Evolutionary conservation across 2,888 invertebrate species (phyloP), one percentile per base, ranked within the genome.

Genomic region (Lasioglossum lativentre): DNA sequence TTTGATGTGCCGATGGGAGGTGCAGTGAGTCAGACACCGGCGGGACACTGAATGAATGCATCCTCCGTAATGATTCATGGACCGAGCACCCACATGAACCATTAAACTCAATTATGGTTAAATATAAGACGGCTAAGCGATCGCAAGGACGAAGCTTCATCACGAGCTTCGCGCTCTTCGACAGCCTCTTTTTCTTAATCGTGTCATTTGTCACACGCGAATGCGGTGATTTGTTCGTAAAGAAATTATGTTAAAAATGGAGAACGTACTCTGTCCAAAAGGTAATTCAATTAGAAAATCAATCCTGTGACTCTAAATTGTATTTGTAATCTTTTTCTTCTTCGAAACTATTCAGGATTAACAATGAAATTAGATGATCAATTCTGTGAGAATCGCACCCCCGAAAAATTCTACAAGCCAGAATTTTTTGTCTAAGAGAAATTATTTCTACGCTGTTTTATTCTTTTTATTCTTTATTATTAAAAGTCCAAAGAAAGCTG

Each of bases 31-130:
- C 82, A 88, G 30, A 30, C 63, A 23, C 27, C 23, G 68, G 34
- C 19, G 42, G 34, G 81, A 78, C 81, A 71, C 38, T 72, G 88
- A 89, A 83, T 86, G 88, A 88, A 88, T 84, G 82, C 88, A 88
- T 92, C 88, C 84, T 88, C 87, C 80, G 83, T 76, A 47, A 83
- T 91, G 90, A 93, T 88, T 92, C 91, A 92, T 75, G 76, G 77
- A 68, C n/a, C 80, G 70, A 52, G 75, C 83, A 79, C 77, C 80
- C 76, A 82, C 83, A 71, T 70, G 68, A 38, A 79, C 74, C 47
- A 85, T 83, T 81, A 87, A 79, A 80, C 78, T 83, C 86, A 84
- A 89, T 72, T 89, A 70, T 34, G 66, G 68, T 80, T 75, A 66
- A 71, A 83, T 78, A 70, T 76, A 78, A 80, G 52, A 80, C 79